A percentile compares a stretch with the other conserved stretches of the same genome.
Conservation (phyloP, 2,113 vertebrate genomes). For the Cnemophilus loriae region DNA sequence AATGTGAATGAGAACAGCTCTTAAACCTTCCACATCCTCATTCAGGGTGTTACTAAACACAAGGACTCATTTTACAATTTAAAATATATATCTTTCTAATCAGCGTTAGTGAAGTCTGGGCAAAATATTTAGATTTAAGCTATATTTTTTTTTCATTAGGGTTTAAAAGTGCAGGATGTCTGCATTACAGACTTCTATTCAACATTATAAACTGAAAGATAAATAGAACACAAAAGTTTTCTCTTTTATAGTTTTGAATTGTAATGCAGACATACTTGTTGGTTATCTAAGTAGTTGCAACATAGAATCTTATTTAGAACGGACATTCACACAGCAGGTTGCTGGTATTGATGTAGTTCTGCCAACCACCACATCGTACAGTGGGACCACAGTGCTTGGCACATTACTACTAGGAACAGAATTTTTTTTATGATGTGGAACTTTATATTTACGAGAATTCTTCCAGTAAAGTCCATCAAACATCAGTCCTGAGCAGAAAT, state of each 20-base stretch:
- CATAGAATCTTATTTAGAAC: neutral
- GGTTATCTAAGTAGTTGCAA: neutral
- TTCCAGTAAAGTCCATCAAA: neutral
- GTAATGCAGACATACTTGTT: neutral
- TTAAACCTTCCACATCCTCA: neutral
- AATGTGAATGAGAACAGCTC: neutral
- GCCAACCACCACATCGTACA: neutral
- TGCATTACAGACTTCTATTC: neutral
- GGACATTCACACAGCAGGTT: neutral
- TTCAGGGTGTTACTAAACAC: neutral
- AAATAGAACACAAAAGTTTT: neutral
- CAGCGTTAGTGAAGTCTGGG: neutral
- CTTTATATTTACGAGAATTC: neutral
- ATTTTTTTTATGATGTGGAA: neutral
- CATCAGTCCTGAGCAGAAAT: neutral
- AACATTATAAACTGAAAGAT: neutral
- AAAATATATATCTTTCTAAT: neutral
- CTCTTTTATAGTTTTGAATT: neutral
- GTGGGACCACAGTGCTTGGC: neutral
- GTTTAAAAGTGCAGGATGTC: neutral
- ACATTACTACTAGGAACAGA: neutral
- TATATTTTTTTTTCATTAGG: neutral
- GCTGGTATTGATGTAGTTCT: neutral
- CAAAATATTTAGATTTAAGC: neutral
- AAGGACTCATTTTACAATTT: neutral